Evolutionary conservation across 2,113 vertebrate genomes (phyloP), one percentile per base, ranked within the genome.

Genomic region (Vicugna pacos): DNA sequence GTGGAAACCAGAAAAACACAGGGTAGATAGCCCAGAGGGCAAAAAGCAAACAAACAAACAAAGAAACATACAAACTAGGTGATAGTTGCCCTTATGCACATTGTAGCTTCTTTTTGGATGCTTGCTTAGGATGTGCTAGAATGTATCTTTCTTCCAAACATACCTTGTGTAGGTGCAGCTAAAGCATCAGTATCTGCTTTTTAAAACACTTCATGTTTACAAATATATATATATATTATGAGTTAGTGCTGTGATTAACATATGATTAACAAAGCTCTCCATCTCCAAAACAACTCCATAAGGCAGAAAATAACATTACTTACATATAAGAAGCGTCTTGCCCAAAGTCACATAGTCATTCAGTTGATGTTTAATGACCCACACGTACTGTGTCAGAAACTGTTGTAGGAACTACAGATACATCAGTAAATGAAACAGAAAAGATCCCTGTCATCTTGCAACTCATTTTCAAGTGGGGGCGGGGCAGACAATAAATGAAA

Each of bases 1-100:
- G 93, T 93, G 56, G 87, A 96, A 89, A 79, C 24, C 82, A 82
- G 77, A 79, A 91, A 72, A 84, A 65, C 54, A 65, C 67, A 90
- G 60, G 46, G n/a, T 42, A 35, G 60, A 94, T 72, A 73, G 85
- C 81, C 89, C 84, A 1, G 38, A 91, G 81, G 88, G 20, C 88
- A 75, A 80, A 69, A 42, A 42, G 38, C 38, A 42, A 42, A 42
- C 38, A 42, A 42, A 42, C 38, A 42, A 4, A 42, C 38, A 42
- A 42, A 42, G 35, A 35, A 35, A 35, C 35, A 35, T 35, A 35
- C 38, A 42, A 17, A 26, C 58, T 19, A 42, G 3, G 24, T n/a
- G 89, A 87, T 14, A 24, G 32, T n/a, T 79, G 60, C 30, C 24
- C 24, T 75, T 1, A 14, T 24, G 46, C 48, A 5, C 5, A 30